Percentiles rank a stretch among this genome's conserved stretches.
phyloP scores from a whole-genome alignment of 2,797 vertebrate species.

The Phrynocephalus vlangalii region DNA sequence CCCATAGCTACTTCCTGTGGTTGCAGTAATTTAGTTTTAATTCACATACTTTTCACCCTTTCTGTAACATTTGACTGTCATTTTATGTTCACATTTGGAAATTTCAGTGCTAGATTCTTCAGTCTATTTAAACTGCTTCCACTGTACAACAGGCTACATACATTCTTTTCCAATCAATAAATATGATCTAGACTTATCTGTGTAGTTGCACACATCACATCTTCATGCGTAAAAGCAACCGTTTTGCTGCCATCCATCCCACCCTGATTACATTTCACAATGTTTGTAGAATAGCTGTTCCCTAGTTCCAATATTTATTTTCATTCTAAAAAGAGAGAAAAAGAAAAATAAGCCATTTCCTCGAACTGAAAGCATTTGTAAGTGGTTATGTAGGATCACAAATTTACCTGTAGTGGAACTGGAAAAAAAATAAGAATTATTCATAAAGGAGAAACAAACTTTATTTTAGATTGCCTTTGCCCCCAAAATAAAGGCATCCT shows the following conservation, averaged over 20 bases:
- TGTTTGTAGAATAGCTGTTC: neutral
- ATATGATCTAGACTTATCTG: constrained; percentile 38
- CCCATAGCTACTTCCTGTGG: neutral
- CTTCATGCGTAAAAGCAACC: neutral
- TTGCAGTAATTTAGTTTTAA: neutral
- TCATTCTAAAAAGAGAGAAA: constrained; percentile 20
- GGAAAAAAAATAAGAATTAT: constrained; percentile 21
- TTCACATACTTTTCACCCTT: neutral
- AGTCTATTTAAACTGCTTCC: constrained; percentile 1
- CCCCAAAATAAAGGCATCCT: neutral
- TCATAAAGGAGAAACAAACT: constrained; percentile 28
- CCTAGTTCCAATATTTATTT: neutral
- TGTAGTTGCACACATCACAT: constrained; percentile 40
- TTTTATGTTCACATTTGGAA: constrained; percentile 5
- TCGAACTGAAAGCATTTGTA: neutral
- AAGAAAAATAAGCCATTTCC: neutral
- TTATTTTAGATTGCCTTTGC: neutral
- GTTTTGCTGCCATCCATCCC: neutral
- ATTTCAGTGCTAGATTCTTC: constrained; percentile 31
- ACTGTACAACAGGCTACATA: neutral
- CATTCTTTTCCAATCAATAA: constrained; percentile 44
- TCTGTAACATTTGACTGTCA: neutral
- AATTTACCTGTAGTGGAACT: neutral
- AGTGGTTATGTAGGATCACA: neutral
- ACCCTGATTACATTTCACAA: neutral